These are phyloP conservation scores for Atherix ibis DNA, from an alignment of 2,888 invertebrate genomes.

Conservation along the genomic window DNA sequence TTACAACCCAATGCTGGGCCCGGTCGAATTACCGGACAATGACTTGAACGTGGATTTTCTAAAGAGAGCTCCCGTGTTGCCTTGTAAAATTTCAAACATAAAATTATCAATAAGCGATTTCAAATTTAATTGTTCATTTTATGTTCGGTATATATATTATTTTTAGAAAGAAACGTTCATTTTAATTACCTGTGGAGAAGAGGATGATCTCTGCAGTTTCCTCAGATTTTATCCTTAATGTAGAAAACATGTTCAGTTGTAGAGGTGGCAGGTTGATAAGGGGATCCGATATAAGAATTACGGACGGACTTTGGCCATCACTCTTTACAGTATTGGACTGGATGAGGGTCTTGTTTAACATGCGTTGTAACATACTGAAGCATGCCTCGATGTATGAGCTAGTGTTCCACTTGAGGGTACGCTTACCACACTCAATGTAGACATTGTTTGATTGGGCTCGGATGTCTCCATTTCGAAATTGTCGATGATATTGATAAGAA, in stretches of 20 bases:
- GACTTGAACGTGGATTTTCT: slow-evolving; percentile 47
- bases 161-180: no score
- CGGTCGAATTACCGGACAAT: slow-evolving; percentile 67
- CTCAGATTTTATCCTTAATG: slow-evolving; percentile 38
- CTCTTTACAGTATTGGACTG: slow-evolving; percentile 21
- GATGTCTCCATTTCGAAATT: no score
- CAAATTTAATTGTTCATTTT: no score
- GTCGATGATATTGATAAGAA: no score
- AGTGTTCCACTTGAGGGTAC: no score
- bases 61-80: slow-evolving; percentile 30
- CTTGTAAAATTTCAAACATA: slow-evolving; percentile 1
- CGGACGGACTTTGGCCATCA: slow-evolving; percentile 25
- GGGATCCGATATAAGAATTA: slow-evolving; percentile 24
- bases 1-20: slow-evolving; percentile 78
- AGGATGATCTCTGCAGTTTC: slow-evolving; percentile 44
- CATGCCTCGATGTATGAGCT: no score
- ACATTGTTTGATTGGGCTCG: no score
- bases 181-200: slow-evolving; percentile 41
- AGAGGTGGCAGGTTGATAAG: no score
- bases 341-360: no score
- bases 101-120: neutral
- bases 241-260: slow-evolving; percentile 21
- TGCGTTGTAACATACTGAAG: no score
- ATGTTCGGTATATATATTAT: no score
- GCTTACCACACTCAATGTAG: no score